Evolutionary conservation across 2,113 vertebrate species (phyloP).

Genomic region (Caretta caretta): DNA sequence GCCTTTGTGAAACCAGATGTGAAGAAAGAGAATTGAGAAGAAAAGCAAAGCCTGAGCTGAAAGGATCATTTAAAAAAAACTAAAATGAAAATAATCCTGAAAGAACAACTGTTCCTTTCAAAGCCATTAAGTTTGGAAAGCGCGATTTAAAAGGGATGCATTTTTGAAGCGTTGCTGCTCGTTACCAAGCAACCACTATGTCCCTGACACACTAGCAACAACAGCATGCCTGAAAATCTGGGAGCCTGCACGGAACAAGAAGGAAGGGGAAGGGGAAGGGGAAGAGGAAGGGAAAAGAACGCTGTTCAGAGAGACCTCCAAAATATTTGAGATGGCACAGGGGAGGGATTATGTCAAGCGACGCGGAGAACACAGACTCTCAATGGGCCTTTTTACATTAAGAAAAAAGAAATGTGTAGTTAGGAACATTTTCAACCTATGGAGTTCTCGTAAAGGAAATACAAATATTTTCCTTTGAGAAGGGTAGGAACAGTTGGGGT

Average conservation of each 20-base stretch:
- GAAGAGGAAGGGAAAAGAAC: neutral
- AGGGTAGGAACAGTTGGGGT: neutral
- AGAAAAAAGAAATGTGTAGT: neutral
- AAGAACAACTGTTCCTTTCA: constrained; percentile 73
- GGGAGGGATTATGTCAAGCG: accelerated
- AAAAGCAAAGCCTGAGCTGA: constrained; percentile 58
- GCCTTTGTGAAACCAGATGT: constrained; percentile 58
- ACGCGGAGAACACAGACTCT: neutral
- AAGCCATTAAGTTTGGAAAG: constrained; percentile 56
- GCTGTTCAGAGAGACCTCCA: neutral
- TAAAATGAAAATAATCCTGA: constrained; percentile 59
- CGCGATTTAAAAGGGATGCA: constrained; percentile 56
- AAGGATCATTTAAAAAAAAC: constrained; percentile 19
- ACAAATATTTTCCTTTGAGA: neutral
- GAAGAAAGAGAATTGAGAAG: neutral
- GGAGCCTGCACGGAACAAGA: neutral
- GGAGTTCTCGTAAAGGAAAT: neutral
- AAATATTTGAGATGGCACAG: accelerated
- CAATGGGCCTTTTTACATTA: neutral
- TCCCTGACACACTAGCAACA: constrained; percentile 9
- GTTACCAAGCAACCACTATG: constrained; percentile 71
- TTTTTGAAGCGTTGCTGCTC: constrained; percentile 59
- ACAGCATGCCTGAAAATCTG: neutral
- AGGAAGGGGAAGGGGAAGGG: neutral
- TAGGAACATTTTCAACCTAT: accelerated